Evolutionary conservation across 2,888 invertebrate genomes (phyloP).

Genomic region (Eumacrocentrus americanus): DNA sequence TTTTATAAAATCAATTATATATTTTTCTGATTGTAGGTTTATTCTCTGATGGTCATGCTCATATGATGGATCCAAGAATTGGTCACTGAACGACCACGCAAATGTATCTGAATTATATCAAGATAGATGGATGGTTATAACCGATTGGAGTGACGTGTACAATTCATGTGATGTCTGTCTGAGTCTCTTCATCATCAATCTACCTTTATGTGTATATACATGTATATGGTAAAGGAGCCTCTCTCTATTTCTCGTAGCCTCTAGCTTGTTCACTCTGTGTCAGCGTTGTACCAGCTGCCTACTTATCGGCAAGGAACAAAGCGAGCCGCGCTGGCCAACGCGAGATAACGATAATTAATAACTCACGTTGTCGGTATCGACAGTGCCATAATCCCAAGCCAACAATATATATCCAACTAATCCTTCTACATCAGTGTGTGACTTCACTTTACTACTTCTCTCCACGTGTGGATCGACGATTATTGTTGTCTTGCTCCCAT

Average conservation of each 20-base stretch:
- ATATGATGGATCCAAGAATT: conserved; percentile 5
- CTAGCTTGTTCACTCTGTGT: background rate
- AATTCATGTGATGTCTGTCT: conserved; percentile 18
- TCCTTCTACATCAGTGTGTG: background rate
- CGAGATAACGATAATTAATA: conserved; percentile 53
- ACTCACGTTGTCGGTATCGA: conserved; percentile 47
- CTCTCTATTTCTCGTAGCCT: conserved; percentile 2
- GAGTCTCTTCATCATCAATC: conserved; percentile 15
- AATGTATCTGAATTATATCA: conserved; percentile 13
- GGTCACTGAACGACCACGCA: conserved; percentile 1
- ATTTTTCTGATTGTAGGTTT: too few relatives aligned
- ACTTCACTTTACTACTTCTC: too few relatives aligned
- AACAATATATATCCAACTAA: background rate
- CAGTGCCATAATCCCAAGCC: conserved; percentile 20
- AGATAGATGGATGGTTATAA: conserved; percentile 13
- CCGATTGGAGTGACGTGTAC: conserved; percentile 11
- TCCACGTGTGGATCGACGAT: too few relatives aligned
- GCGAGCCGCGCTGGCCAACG: conserved; percentile 27
- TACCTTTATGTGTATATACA: background rate
- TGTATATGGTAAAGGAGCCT: background rate
- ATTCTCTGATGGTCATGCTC: background rate
- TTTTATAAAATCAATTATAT: too few relatives aligned
- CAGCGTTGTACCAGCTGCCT: background rate
- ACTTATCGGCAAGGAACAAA: conserved; percentile 27
- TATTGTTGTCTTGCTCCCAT: too few relatives aligned